Evolutionary conservation across 1,140 invertebrate species (phyloP), one percentile per base, ranked within the genome.

Genomic region (Nasonia vitripennis): DNA sequence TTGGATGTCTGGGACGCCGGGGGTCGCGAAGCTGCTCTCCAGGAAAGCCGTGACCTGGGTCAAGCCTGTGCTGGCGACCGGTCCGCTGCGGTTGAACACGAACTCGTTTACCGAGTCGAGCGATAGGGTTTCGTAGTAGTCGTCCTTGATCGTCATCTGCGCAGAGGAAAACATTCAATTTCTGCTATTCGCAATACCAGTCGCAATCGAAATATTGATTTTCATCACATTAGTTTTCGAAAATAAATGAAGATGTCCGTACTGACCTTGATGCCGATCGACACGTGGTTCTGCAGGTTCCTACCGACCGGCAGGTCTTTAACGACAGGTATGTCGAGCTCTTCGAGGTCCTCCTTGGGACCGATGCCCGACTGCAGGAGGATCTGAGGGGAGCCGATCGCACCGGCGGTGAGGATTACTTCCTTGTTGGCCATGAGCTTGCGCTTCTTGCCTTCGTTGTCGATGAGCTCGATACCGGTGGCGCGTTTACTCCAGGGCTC

Each of bases 321-420:
- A 9, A 94, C 87, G 0, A 94, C 87, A 5, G 91, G 89, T 37
- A 95, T 94, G 5, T 93, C 92, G 0, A 94, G 87, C 27, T 93
- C 91, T 2, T 93, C 87, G 1, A 96, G 89, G 14, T 96, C 93
- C 51, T 94, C 91, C 48, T 91, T 93, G 5, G 96, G 95, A 0
- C 96, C 96, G 12, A 97, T 93, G 2, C 96, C 96, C 0, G 95
- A 96, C 27, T 96, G 92, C 92, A 96, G 92, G 0, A 97, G 91
- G 12, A 97, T 91, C 73, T 96, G 96, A 0, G 96, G 95, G 9
- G 96, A 95, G 78, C 96, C 96, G 34, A 96, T 94, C 0, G 96
- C 93, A 2, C 96, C 96, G 3, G 95, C 95, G 20, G 95, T 93
- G 4, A 97, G 87, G 82, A 97, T 95, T 0, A 96, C 93, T 87